Evolutionary conservation across 2,888 invertebrate species (phyloP), one percentile per base, ranked within the genome.

Genomic region (Dichetophora obliterata): DNA sequence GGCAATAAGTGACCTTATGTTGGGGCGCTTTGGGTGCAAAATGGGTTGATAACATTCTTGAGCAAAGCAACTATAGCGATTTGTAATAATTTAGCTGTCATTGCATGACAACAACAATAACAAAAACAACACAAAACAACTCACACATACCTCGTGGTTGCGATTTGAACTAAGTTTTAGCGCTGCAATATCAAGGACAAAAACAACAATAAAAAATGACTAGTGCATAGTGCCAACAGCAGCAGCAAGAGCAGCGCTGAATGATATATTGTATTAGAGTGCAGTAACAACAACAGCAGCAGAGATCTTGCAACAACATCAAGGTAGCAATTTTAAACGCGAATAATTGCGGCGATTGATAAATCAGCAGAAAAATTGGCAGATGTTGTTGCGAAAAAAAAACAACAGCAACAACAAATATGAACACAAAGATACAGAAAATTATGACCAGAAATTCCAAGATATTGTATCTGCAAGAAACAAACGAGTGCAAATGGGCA

Each of bases 301-400:
- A 31, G 31, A 24, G 14, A 63, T 63, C 16, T 24, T 11, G 59
- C 50, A 31, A 22, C 70, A 52, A 27, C 68, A 69, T 50, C 8
- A 50, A 68, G 57, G 59, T 11, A 43, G 57, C 11, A 66, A 66
- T 43, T 66, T 37, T 22, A 37, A 31, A 43, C 2, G 14, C 37
- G 43, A 69, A 27, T 8, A 69, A 14, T 14, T 27, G 24, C 4
- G 22, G 16, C n/a, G 19, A 54, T 69, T 69, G 54, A 31, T 52
- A 69, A 34, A 72, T 59, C 65, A 66, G 31, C 52, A 72, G 48
- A 24, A 72, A 59, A 59, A 72, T 37, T 48, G 48, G 48, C 59
- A 72, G 57, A 59, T 22, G 24, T 27, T n/a, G n/a, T 43, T 24
- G 19, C 9, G n/a, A 16, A n/a, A 11, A 24, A 19, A 24, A 27